Evolutionary conservation across 2,113 vertebrate species (phyloP), one percentile per base, ranked within the genome.

Genomic region (Papio anubis): DNA sequence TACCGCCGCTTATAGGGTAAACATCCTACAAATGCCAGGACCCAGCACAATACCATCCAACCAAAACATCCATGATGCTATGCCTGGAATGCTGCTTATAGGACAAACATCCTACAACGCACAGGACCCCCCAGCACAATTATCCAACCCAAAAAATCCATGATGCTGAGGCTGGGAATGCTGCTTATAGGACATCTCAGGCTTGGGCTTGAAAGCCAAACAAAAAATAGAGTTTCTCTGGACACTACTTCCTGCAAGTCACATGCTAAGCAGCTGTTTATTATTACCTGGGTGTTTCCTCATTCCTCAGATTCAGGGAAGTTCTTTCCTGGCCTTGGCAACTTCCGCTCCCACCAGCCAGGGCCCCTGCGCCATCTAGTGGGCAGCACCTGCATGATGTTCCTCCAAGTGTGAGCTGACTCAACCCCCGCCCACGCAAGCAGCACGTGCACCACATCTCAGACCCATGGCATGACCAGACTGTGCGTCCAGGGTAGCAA

Each of bases 181-280:
- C 59, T 61, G 59, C 59, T 50, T 27, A 87, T 7, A 50, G 40
- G 73, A 86, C 50, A 70, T 32, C 20, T 55, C n/a, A 50, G 38
- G 18, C 66, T 80, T 90, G 17, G 13, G n/a, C 75, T 88, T 96
- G 57, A 64, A 68, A 89, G 45, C 27, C 48, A 75, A 52, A 75
- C 52, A 59, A 70, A 55, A 18, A 52, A 48, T 40, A 17, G 2
- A 30, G 70, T 78, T 84, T 90, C 79, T 50, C 3, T 79, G 50
- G 82, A n/a, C 10, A 16, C 32, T 89, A 27, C 11, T 50, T 57
- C 27, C 20, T 20, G 52, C 27, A 90, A 20, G n/a, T 66, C 43
- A 48, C 52, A 3, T 3, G 35, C 45, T 55, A 27, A 73, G n/a
- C 43, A 50, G 11, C 16, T 35, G 11, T 30, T 96, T 21, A 48